Conservation (phyloP, 2,888 invertebrate genomes). For the Andrena hattorfiana region DNA sequence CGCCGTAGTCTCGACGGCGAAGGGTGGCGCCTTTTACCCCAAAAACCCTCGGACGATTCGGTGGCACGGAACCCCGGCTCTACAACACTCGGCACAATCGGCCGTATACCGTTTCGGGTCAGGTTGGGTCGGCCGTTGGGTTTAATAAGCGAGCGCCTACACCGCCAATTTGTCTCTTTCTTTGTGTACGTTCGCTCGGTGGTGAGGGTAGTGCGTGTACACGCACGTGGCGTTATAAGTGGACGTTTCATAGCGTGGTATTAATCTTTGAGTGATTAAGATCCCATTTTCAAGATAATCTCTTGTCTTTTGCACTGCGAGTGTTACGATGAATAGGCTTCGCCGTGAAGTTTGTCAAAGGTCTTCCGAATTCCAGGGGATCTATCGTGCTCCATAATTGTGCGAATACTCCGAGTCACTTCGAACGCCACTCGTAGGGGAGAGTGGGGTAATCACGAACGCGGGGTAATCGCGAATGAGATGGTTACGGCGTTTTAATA, state of each 20-base stretch:
- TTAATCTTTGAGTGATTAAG: background rate
- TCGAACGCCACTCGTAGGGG: too few relatives aligned
- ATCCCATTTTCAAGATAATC: background rate
- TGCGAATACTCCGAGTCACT: too few relatives aligned
- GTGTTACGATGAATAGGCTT: too few relatives aligned
- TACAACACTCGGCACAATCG: slow-evolving; percentile 61
- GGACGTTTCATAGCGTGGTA: background rate
- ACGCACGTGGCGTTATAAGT: background rate
- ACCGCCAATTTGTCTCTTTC: slow-evolving; percentile 66
- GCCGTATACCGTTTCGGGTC: slow-evolving; percentile 38
- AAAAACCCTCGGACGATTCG: slow-evolving; percentile 68
- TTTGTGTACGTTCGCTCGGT: slow-evolving; percentile 35
- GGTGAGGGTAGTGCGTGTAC: background rate
- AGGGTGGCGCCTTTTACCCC: slow-evolving; percentile 78
- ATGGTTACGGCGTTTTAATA: too few relatives aligned
- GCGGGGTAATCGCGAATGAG: too few relatives aligned
- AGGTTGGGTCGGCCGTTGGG: slow-evolving; percentile 45
- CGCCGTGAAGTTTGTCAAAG: too few relatives aligned
- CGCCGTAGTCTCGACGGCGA: slow-evolving; percentile 61
- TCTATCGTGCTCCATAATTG: too few relatives aligned
- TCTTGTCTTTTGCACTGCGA: too few relatives aligned
- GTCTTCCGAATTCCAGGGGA: too few relatives aligned
- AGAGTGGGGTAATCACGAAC: too few relatives aligned
- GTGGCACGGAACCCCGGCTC: slow-evolving; percentile 32
- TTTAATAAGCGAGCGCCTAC: slow-evolving; percentile 59